Percentiles rank a stretch among this genome's conserved stretches.
Conservation (phyloP, 2,797 vertebrate species). For the Psittacula derbiana region DNA sequence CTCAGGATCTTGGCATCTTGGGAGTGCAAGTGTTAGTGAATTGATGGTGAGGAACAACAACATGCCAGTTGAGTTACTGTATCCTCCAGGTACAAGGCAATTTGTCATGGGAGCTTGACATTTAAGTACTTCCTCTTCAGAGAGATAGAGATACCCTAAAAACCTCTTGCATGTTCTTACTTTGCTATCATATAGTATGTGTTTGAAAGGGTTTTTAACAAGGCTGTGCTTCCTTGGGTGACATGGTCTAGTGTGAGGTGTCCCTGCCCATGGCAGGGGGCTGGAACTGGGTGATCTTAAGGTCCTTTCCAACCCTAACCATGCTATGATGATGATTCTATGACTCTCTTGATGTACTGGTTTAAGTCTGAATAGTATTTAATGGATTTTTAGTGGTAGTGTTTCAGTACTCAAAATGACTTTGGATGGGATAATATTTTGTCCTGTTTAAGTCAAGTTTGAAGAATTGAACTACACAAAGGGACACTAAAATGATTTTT, state of each 20-base stretch:
- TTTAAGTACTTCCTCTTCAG: not conserved
- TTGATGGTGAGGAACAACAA: not conserved
- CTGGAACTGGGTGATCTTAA: too few relatives aligned
- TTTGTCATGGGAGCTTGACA: not conserved
- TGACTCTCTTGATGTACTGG: not conserved
- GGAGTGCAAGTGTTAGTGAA: not conserved
- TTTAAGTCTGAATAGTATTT: not conserved
- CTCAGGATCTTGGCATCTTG: not conserved
- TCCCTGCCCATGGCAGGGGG: not conserved
- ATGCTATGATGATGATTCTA: not conserved
- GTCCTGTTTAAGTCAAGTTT: not conserved
- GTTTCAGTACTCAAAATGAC: not conserved
- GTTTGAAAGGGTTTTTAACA: not conserved
- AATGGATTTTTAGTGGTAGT: not conserved
- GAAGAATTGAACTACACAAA: not conserved
- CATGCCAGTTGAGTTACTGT: not conserved
- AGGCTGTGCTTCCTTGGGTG: not conserved
- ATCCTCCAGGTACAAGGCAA: not conserved
- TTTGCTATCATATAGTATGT: not conserved
- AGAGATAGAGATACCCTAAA: not conserved
- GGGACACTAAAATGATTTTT: not conserved
- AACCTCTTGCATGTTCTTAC: not conserved
- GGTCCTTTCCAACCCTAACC: too few relatives aligned
- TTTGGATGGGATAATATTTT: not conserved
- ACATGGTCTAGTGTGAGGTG: not conserved